Conservation (phyloP, 1,140 invertebrate species). For the Pseudomyrmex concolor region DNA sequence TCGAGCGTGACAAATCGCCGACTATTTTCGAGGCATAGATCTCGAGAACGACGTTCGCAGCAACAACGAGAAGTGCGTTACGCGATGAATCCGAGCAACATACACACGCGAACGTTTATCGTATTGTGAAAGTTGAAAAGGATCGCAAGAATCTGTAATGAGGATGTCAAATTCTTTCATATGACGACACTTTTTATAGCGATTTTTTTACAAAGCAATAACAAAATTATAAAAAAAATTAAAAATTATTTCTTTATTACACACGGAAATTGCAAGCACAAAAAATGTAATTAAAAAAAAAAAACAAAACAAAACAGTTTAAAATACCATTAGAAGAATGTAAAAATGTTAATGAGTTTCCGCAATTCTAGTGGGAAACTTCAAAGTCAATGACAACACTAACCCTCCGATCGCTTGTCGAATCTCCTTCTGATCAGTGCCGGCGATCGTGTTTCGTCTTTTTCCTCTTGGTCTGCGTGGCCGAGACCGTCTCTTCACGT, state of each 20-base stretch:
- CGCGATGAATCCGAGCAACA: constrained; percentile 32
- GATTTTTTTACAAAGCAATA: neutral
- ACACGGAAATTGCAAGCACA: neutral
- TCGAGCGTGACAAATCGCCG: constrained; percentile 71
- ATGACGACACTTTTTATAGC: neutral
- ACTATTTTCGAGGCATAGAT: constrained; percentile 52
- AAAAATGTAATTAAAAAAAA: neutral
- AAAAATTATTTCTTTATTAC: neutral
- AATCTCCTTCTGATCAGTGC: constrained; percentile 94
- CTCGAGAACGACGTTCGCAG: neutral
- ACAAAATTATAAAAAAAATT: neutral
- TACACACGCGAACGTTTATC: constrained; percentile 31
- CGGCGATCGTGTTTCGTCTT: constrained; percentile 95
- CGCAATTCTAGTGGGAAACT: neutral
- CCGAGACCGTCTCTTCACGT: constrained; percentile 89
- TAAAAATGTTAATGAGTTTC: neutral
- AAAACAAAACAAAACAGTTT: neutral
- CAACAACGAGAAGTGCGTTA: constrained; percentile 31
- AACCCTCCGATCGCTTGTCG: constrained; percentile 91
- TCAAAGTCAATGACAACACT: constrained; percentile 78
- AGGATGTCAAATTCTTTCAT: constrained; percentile 14
- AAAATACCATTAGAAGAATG: neutral
- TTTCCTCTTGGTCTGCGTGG: constrained; percentile 91
- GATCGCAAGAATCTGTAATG: neutral
- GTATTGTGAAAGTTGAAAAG: constrained; percentile 12